Evolutionary conservation across 2,888 invertebrate species (phyloP).

Genomic region (Standfussiana lucernea): DNA sequence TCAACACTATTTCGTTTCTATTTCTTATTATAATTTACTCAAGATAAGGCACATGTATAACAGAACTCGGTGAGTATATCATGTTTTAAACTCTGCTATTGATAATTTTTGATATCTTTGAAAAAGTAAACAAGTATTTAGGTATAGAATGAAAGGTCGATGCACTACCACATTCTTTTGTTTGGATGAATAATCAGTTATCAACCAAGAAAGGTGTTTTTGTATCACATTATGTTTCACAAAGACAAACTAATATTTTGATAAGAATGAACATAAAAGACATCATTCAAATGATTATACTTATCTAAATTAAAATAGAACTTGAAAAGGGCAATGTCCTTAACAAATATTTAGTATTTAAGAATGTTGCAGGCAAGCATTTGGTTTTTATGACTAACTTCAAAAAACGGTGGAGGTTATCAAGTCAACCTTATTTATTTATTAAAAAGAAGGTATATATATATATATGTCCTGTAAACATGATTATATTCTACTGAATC

Average conservation of each 20-base stretch:
- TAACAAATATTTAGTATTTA: slow-evolving; percentile 5
- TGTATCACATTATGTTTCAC: slow-evolving; percentile 17
- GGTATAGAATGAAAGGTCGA: slow-evolving; percentile 47
- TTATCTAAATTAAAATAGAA: slow-evolving; percentile 40
- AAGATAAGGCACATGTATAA: slow-evolving; percentile 14
- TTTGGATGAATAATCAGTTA: slow-evolving; percentile 49
- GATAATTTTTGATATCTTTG: slow-evolving; percentile 40
- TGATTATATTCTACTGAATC: slow-evolving; percentile 4
- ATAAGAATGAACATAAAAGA: slow-evolving; percentile 40
- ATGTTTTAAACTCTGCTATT: slow-evolving; percentile 28
- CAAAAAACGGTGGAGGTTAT: no score
- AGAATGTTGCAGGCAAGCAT: background rate
- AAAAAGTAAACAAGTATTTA: slow-evolving; percentile 51
- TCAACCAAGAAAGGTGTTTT: slow-evolving; percentile 30
- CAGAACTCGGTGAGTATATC: slow-evolving; percentile 10
- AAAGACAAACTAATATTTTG: slow-evolving; percentile 41
- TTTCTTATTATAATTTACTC: slow-evolving; percentile 9
- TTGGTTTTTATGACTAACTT: no score
- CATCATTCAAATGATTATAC: slow-evolving; percentile 28
- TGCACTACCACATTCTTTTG: slow-evolving; percentile 36
- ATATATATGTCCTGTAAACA: background rate
- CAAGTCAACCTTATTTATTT: no score
- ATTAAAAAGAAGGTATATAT: background rate
- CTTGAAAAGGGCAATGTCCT: slow-evolving; percentile 35
- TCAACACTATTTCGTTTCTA: background rate